These are phyloP conservation scores for Pycnonotus jocosus DNA, from an alignment of 2,113 vertebrate species.

Conservation along the genomic window DNA sequence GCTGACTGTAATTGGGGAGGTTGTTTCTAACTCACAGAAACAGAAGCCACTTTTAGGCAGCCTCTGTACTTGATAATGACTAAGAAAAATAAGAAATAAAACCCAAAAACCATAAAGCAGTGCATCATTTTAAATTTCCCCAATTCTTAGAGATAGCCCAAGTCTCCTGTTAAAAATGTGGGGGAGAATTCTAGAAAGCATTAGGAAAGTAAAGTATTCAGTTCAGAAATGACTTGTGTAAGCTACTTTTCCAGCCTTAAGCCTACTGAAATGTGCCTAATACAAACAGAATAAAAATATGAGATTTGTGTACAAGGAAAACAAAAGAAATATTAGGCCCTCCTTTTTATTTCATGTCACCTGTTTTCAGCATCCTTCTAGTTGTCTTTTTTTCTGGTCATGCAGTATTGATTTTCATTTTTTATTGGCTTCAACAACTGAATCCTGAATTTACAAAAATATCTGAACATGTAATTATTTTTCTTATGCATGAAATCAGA, in stretches of 20 bases:
- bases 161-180: background rate
- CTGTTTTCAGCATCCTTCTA: background rate
- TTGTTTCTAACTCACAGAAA: background rate
- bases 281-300: background rate
- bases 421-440: background rate
- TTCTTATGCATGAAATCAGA: background rate
- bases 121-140: rapidly evolving
- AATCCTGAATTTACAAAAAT: background rate
- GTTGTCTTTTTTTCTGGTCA: background rate
- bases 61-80: background rate
- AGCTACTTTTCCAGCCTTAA: background rate
- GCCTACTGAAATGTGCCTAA: background rate
- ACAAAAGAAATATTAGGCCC: background rate
- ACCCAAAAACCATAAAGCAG: rapidly evolving
- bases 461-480: background rate
- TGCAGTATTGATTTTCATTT: background rate
- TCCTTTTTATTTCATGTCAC: background rate
- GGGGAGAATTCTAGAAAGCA: background rate
- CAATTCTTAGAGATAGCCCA: background rate
- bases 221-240: background rate
- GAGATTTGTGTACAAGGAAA: background rate
- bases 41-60: background rate
- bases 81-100: background rate
- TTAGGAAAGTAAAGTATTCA: background rate
- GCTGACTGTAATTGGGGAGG: background rate